phyloP scores from a whole-genome alignment of 2,888 invertebrate genomes.

The Ferrisia virgata region DNA sequence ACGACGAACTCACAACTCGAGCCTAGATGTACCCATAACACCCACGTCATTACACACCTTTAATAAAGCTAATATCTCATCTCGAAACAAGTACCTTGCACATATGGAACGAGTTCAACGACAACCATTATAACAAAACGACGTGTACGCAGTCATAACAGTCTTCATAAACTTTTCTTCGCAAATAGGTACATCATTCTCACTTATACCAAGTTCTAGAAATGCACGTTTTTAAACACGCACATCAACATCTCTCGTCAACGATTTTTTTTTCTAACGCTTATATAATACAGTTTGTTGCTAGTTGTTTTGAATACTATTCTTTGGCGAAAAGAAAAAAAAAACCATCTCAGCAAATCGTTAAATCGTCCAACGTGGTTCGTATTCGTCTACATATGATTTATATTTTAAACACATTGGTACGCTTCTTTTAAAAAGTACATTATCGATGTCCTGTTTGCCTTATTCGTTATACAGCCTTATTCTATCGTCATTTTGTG shows the following conservation, averaged over 20 bases:
- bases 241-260: background rate
- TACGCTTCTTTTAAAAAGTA: too few relatives aligned
- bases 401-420: too few relatives aligned
- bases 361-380: too few relatives aligned
- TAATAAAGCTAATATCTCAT: conserved; percentile 20
- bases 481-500: too few relatives aligned
- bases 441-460: too few relatives aligned
- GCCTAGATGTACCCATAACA: background rate
- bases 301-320: too few relatives aligned
- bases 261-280: background rate
- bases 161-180: background rate
- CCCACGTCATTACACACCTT: background rate
- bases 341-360: too few relatives aligned
- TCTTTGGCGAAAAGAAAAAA: too few relatives aligned
- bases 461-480: too few relatives aligned
- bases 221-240: background rate
- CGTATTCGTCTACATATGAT: too few relatives aligned
- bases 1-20: background rate
- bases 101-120: conserved; percentile 12
- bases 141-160: background rate
- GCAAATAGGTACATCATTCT: background rate
- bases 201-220: background rate
- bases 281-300: too few relatives aligned
- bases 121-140: background rate
- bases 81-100: background rate